A percentile compares a stretch with the other conserved stretches of the same genome.
phyloP scores from a whole-genome alignment of 2,888 invertebrate species.

The Xylocampa areola region DNA sequence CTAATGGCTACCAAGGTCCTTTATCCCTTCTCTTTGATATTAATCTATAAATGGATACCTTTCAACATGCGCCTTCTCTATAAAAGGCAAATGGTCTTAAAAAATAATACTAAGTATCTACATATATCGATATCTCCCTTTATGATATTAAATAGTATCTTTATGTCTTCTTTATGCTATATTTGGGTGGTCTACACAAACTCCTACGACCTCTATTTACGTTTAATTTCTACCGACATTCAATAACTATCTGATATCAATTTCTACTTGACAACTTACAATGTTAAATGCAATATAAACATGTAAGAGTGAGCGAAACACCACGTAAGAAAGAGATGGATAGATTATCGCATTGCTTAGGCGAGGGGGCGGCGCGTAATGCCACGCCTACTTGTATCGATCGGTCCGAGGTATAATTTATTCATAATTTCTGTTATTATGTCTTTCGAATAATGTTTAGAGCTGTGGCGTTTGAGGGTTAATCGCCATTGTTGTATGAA shows the following conservation, averaged over 20 bases:
- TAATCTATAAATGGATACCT: background rate
- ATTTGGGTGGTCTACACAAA: constrained; percentile 3
- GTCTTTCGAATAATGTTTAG: constrained; percentile 58
- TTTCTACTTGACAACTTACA: constrained; percentile 37
- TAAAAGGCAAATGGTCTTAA: background rate
- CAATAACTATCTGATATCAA: constrained; percentile 24
- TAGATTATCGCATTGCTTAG: constrained; percentile 54
- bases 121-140: no score
- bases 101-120: background rate
- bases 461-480: constrained; percentile 46
- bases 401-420: constrained; percentile 77
- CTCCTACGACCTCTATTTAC: background rate
- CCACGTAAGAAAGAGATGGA: constrained; percentile 60
- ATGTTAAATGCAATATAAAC: constrained; percentile 31
- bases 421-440: constrained; percentile 83
- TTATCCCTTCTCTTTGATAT: background rate
- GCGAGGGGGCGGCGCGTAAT: constrained; percentile 54
- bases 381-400: constrained; percentile 82
- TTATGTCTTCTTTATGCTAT: background rate
- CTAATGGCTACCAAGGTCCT: background rate
- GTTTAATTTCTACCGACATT: constrained; percentile 17
- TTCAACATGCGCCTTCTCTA: no score
- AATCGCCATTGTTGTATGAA: constrained; percentile 8
- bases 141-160: no score
- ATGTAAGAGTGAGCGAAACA: constrained; percentile 49